Base-by-base conservation (phyloP, 2,113 vertebrate species). In the Ornithorhynchus anatinus region DNA sequence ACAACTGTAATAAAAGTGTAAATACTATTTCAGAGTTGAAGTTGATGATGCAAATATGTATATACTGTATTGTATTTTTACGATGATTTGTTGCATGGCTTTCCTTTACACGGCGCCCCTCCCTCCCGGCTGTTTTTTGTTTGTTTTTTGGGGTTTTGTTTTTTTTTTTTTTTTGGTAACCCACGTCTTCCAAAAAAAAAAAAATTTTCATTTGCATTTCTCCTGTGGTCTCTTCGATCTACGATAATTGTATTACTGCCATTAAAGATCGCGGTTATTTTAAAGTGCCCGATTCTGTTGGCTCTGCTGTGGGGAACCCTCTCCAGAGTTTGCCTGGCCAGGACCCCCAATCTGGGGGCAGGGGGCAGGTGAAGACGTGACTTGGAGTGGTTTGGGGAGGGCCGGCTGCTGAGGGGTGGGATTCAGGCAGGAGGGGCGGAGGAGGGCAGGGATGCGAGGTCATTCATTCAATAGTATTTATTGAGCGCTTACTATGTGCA, bases 181-280 rank as follows among this genome's bases (percentile, higher is more conserved):
- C 73, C 66, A 36, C 77, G 62, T 71, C 84, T 83, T 86, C 87
- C 86, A 88, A 89, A 86, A 87, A 88, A 53, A 27, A 72, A 81
- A 61, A 16, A 43, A 77, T 75, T 69, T 77, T 62, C 39, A 10
- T 68, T 59, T 70, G 47, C 78, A 82, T 80, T 60, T 81, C 80
- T 78, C 73, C 77, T 72, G 65, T 85, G 84, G 77, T 76, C 82
- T 82, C 87, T 78, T 85, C 77, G 31, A 84, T 68, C 56, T 53
- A 79, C 79, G 45, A 45, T 86, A 72, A 82, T 89, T 88, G 87
- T 88, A 84, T 85, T 87, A 85, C 87, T 90, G 89, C 85, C 87
- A 90, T 88, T 90, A 90, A 90, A 90, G 77, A 83, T 84, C 86
- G 89, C 89, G 86, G 86, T 84, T 88, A 89, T 90, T 90, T 90